Evolutionary conservation across 2,113 vertebrate genomes (phyloP).

Genomic region (Jacana jacana): DNA sequence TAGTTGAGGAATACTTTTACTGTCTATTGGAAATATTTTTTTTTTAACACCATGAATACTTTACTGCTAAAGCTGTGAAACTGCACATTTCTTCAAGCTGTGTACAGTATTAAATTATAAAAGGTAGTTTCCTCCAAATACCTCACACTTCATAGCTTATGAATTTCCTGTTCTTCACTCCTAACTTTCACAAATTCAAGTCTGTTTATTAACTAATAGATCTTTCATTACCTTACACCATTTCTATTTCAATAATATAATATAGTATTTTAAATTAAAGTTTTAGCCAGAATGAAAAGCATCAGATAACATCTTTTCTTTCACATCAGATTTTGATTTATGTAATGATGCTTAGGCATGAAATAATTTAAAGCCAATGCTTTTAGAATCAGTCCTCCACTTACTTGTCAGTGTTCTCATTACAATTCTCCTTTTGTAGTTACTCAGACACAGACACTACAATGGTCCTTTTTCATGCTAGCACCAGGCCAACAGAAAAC

Average conservation of each 20-base stretch:
- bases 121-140: not conserved
- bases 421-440: not conserved
- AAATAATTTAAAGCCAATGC: not conserved
- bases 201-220: not conserved
- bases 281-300: not conserved
- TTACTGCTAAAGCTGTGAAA: not conserved
- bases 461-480: not conserved
- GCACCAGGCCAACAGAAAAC: not conserved
- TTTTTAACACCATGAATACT: not conserved
- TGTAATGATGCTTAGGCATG: not conserved
- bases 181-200: not conserved
- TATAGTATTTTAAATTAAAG: not conserved
- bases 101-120: not conserved
- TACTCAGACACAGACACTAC: not conserved
- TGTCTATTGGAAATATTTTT: not conserved
- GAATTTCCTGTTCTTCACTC: not conserved
- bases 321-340: not conserved
- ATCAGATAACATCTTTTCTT: not conserved
- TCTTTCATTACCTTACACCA: not conserved
- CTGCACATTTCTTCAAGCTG: not conserved
- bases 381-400: not conserved
- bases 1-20: not conserved
- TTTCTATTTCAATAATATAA: not conserved
- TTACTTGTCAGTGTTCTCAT: not conserved
- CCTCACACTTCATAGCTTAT: not conserved